phyloP scores from a whole-genome alignment of 2,113 vertebrate genomes.

The Emydura subglobosa region DNA sequence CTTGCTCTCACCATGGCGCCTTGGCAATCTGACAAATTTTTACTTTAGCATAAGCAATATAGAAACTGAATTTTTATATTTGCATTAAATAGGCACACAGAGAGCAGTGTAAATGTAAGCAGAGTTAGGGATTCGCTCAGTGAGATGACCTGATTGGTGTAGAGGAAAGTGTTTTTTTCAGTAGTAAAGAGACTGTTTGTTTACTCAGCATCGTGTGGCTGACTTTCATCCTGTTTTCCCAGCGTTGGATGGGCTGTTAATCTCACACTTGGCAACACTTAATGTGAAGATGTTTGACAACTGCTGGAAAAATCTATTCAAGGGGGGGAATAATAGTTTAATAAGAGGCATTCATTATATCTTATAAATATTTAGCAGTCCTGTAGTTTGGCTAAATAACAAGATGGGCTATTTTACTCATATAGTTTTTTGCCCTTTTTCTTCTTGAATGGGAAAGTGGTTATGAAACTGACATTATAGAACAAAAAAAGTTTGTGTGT shows the following conservation, averaged over 20 bases:
- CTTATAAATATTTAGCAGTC: slow-evolving; percentile 51
- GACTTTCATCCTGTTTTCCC: slow-evolving; percentile 62
- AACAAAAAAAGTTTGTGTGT: neutral
- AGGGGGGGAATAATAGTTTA: slow-evolving; percentile 54
- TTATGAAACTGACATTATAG: neutral
- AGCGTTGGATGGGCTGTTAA: slow-evolving; percentile 39
- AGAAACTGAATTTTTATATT: neutral
- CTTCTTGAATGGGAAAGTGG: neutral
- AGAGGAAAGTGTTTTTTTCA: slow-evolving; percentile 45
- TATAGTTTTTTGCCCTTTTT: slow-evolving; percentile 40
- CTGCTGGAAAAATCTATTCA: slow-evolving; percentile 54
- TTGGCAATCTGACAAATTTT: neutral
- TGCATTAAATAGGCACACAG: neutral
- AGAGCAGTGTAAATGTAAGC: neutral
- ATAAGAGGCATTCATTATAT: slow-evolving; percentile 34
- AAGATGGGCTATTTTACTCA: slow-evolving; percentile 53
- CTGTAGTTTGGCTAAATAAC: slow-evolving; percentile 49
- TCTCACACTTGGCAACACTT: slow-evolving; percentile 41
- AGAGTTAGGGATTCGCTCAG: neutral
- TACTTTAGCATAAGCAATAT: neutral
- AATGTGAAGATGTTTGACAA: slow-evolving; percentile 61
- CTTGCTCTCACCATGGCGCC: neutral
- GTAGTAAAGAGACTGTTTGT: slow-evolving; percentile 46
- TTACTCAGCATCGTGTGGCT: slow-evolving; percentile 18
- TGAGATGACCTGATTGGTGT: neutral